Percentiles rank a stretch among this genome's conserved stretches.
These are phyloP conservation scores for Eristalis pertinax DNA, from an alignment of 2,888 invertebrate species.

Conservation along the genomic window DNA sequence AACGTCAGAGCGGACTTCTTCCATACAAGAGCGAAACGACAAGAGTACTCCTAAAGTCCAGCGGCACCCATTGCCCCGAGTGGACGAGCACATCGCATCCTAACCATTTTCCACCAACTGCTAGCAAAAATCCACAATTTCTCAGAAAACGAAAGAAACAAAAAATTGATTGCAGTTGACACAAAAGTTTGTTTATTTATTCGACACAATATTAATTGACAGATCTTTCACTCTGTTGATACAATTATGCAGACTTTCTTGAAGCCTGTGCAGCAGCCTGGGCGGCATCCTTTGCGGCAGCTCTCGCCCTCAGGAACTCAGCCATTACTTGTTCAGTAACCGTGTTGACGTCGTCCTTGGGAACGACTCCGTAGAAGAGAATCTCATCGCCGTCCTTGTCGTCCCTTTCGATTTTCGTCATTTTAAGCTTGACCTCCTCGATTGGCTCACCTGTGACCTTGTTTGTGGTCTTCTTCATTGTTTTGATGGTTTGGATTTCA, in stretches of 20 bases:
- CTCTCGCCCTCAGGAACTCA: constrained; percentile 19
- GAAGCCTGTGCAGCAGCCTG: not conserved
- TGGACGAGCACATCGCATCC: too few species aligned
- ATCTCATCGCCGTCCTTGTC: constrained; percentile 3
- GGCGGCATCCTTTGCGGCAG: constrained; percentile 1
- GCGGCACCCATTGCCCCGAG: too few species aligned
- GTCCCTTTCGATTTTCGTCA: constrained; percentile 35
- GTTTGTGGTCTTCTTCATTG: constrained; percentile 18
- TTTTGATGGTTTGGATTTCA: constrained; percentile 51
- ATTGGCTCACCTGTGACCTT: constrained; percentile 29
- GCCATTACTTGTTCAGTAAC: constrained; percentile 21
- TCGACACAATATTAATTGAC: not conserved
- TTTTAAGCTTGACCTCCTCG: constrained; percentile 29
- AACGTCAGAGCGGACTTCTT: too few species aligned
- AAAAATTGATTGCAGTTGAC: constrained; percentile 5
- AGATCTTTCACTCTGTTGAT: not conserved
- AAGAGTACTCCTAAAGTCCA: too few species aligned
- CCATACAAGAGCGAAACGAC: too few species aligned
- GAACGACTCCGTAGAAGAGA: constrained; percentile 36
- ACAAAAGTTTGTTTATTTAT: constrained; percentile 22
- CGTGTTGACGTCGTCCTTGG: constrained; percentile 2
- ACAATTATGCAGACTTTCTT: not conserved
- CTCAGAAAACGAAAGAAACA: not conserved
- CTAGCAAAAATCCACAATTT: too few species aligned
- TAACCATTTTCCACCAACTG: too few species aligned